Conservation (phyloP, 2,797 vertebrate species). For the Allobates femoralis region DNA sequence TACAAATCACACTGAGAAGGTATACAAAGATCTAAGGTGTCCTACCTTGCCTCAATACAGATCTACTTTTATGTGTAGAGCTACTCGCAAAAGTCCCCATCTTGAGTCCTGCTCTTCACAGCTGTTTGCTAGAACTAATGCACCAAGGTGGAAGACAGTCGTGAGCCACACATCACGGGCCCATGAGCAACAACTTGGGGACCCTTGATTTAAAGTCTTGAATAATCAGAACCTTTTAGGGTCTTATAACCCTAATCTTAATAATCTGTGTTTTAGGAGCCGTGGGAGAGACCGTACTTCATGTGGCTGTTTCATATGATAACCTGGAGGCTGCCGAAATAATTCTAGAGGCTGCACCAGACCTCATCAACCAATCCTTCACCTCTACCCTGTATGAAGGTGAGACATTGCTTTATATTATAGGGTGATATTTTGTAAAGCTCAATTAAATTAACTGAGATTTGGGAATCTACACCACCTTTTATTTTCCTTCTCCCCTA, state of each 20-base stretch:
- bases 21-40: too few species aligned
- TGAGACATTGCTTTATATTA: slow-evolving; percentile 46
- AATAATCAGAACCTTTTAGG: background rate
- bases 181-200: too few species aligned
- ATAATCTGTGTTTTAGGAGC: slow-evolving; percentile 76
- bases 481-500: background rate
- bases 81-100: too few species aligned
- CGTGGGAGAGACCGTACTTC: slow-evolving; percentile 91
- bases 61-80: too few species aligned
- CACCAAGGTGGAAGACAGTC: too few species aligned
- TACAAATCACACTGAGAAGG: too few species aligned
- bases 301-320: slow-evolving; percentile 88
- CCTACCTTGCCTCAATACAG: too few species aligned
- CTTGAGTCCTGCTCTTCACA: too few species aligned
- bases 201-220: background rate
- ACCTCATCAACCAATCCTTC: slow-evolving; percentile 83
- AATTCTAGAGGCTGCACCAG: slow-evolving; percentile 89
- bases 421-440: background rate
- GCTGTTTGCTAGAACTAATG: too few species aligned
- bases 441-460: background rate
- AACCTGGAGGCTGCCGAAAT: slow-evolving; percentile 83
- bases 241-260: background rate
- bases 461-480: background rate
- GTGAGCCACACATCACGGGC: too few species aligned
- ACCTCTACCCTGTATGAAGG: slow-evolving; percentile 64